Evolutionary conservation across 2,888 invertebrate species (phyloP).

Genomic region (Mythimna lalbum): DNA sequence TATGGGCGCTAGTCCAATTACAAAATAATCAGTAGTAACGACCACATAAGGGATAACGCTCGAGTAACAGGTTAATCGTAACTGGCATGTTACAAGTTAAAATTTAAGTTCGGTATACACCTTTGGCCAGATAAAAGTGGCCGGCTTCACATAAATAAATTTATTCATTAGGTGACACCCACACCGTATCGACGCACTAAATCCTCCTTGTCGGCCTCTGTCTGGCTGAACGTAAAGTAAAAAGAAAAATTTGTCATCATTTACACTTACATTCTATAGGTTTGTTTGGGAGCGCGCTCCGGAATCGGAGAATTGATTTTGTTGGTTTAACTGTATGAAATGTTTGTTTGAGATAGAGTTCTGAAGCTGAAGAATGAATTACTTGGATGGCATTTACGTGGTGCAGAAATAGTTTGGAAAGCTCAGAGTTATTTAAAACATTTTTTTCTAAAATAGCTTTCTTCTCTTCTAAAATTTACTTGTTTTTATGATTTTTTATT

Average conservation of each 20-base stretch:
- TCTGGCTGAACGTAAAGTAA: slow-evolving; percentile 79
- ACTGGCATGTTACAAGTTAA: slow-evolving; percentile 62
- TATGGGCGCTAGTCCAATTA: slow-evolving; percentile 59
- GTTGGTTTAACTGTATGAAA: slow-evolving; percentile 24
- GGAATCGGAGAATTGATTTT: slow-evolving; percentile 39
- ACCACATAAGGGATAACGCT: slow-evolving; percentile 48
- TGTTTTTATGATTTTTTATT: too few species aligned
- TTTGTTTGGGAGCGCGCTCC: slow-evolving; percentile 40
- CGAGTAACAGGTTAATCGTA: slow-evolving; percentile 66
- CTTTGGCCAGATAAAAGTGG: slow-evolving; percentile 85
- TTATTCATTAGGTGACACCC: slow-evolving; percentile 91
- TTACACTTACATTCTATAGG: slow-evolving; percentile 57
- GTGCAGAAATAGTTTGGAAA: not conserved
- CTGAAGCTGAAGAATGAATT: slow-evolving; percentile 11
- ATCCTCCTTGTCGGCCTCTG: slow-evolving; percentile 87
- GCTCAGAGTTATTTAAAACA: not conserved
- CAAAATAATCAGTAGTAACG: slow-evolving; percentile 50
- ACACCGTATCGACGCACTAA: slow-evolving; percentile 88
- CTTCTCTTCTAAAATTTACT: too few species aligned
- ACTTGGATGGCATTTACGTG: not conserved
- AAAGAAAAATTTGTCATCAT: slow-evolving; percentile 67
- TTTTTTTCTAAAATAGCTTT: too few species aligned
- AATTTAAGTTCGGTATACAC: slow-evolving; percentile 72
- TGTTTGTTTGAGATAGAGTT: slow-evolving; percentile 25
- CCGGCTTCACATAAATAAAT: slow-evolving; percentile 86